These are phyloP conservation scores for Zhuqinia jingwanae DNA, from an alignment of 2,888 invertebrate genomes.

Conservation along the genomic window DNA sequence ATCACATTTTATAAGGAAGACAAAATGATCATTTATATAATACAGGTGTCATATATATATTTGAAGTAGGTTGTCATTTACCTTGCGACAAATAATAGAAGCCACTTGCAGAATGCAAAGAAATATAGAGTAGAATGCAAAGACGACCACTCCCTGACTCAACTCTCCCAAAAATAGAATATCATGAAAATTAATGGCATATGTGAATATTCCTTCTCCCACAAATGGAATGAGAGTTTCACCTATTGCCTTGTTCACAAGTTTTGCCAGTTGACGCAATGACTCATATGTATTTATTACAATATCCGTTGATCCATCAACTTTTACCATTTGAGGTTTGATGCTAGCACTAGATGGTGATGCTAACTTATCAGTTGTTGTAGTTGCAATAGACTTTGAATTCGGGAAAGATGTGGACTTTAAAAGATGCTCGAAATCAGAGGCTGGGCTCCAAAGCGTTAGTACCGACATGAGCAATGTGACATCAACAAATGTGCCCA, in stretches of 20 bases:
- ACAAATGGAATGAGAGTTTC: constrained; percentile 44
- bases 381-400: background rate
- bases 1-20: too few relatives aligned
- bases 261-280: constrained; percentile 36
- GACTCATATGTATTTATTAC: constrained; percentile 16
- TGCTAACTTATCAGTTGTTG: background rate
- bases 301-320: background rate
- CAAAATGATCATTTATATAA: background rate
- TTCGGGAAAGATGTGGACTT: background rate
- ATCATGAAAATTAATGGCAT: constrained; percentile 62
- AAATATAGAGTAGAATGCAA: constrained; percentile 40
- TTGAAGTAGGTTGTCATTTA: background rate
- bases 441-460: constrained; percentile 34
- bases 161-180: constrained; percentile 54
- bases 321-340: background rate
- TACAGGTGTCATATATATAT: background rate
- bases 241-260: constrained; percentile 38
- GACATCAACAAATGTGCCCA: constrained; percentile 55
- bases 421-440: constrained; percentile 28
- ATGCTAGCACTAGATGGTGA: background rate
- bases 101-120: constrained; percentile 17
- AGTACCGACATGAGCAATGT: constrained; percentile 30
- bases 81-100: constrained; percentile 56
- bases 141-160: constrained; percentile 40
- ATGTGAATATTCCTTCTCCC: constrained; percentile 60